Base-by-base conservation (phyloP, 2,797 vertebrate species). In the Poliocrania exsul region DNA sequence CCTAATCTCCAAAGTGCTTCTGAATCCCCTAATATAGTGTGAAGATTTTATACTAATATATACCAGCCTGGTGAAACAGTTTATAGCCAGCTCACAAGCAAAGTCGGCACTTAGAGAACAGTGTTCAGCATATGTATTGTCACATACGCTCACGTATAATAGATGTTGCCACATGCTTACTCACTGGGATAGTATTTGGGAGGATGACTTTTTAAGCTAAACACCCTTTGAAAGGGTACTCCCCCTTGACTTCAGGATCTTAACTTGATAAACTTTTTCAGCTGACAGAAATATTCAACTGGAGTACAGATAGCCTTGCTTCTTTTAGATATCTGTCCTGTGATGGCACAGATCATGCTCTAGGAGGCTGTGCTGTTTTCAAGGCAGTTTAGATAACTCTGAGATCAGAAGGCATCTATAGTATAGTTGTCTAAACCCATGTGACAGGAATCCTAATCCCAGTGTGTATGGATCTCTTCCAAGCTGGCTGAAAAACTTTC, bases 1-100 rank as follows among this genome's bases (percentile, higher is more conserved):
- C n/a, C n/a, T 91, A 77, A 70, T 80, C 67, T 85, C 49, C 53
- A 51, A 62, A 87, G 33, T 70, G 31, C 47, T 87, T 77, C 69
- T 89, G 44, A 92, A 87, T 64, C 29, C 20, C 15, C 16, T 60
- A 75, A 85, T 46, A 53, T 23, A 38, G 37, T 28, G 40, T 62
- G 78, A 85, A 82, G 20, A 23, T 25, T 58, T 70, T 42, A 19
- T 60, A 40, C 11, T 47, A 54, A 23, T 79, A 33, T 20, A 35
- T 62, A 40, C 15, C 38, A 93, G 51, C 33, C 42, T 56, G 25
- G 13, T 54, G 28, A 61, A 87, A 61, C 15, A 66, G 49, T 80
- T 84, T 58, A 15, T 73, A 60, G 54, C 16, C 53, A 86, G 50
- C 51, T 19, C 51, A 72, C 25, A 60, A 67, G 29, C 20, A 47